phyloP scores from a whole-genome alignment of 2,113 vertebrate species.

The Cebus imitator region DNA sequence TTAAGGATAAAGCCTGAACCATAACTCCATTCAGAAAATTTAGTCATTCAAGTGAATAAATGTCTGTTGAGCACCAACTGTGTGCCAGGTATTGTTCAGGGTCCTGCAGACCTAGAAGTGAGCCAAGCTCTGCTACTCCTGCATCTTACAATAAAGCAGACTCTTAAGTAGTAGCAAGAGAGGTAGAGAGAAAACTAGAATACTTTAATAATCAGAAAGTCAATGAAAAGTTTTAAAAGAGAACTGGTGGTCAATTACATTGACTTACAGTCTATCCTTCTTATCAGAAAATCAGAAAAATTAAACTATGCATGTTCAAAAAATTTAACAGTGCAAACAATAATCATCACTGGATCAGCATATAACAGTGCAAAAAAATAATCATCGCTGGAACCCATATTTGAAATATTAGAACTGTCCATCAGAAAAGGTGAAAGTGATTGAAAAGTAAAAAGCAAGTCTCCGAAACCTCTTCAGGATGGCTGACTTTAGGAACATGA shows the following conservation, averaged over 20 bases:
- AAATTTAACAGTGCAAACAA: not conserved
- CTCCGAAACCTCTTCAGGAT: not conserved
- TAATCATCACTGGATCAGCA: not conserved
- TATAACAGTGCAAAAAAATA: not conserved
- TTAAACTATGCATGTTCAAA: not conserved
- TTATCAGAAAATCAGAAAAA: constrained; percentile 8
- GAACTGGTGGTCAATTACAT: not conserved
- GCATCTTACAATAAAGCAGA: not conserved
- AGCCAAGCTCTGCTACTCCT: not conserved
- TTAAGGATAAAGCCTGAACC: not conserved
- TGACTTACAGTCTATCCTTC: not conserved
- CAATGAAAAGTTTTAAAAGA: not conserved
- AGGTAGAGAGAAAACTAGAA: not conserved
- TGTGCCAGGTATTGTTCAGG: not conserved
- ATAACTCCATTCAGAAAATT: not conserved
- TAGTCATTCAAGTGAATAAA: not conserved
- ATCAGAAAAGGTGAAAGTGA: not conserved
- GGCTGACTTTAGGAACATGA: not conserved
- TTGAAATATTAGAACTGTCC: not conserved
- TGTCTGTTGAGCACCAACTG: not conserved
- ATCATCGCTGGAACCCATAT: not conserved
- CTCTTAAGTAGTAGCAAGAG: not conserved
- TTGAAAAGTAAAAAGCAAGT: not conserved
- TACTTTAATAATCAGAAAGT: not conserved
- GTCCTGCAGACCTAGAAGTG: not conserved